phyloP scores from a whole-genome alignment of 2,113 vertebrate species.

The Sapajus apella region DNA sequence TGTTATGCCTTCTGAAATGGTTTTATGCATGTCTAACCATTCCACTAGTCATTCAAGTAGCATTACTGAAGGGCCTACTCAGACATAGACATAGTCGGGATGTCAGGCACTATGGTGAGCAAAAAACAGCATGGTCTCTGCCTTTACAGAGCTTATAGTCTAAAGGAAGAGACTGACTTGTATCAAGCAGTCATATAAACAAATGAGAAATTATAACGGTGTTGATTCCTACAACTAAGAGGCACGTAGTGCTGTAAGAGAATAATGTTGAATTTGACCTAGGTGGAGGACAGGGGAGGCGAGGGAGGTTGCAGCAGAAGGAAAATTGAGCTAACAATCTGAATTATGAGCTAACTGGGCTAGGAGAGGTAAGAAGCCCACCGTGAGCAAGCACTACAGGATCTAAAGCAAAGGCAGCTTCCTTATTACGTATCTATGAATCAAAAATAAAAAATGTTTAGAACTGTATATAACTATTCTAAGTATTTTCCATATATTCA shows the following conservation, averaged over 20 bases:
- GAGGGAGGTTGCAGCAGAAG: background rate
- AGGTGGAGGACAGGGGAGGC: rapidly evolving
- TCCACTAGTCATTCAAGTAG: background rate
- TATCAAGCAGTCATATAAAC: background rate
- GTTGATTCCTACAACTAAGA: background rate
- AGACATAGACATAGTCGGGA: background rate
- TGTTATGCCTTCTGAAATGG: background rate
- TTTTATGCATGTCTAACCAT: background rate
- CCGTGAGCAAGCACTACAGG: background rate
- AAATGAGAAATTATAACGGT: background rate
- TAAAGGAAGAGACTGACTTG: background rate
- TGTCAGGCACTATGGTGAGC: background rate
- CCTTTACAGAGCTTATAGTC: background rate
- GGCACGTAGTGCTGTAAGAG: background rate
- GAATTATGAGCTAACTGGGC: background rate
- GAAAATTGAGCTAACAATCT: background rate
- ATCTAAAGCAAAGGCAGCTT: background rate
- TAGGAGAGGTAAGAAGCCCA: background rate
- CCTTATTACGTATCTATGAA: background rate
- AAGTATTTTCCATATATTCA: background rate
- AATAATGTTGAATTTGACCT: background rate
- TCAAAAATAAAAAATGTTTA: background rate
- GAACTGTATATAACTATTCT: background rate
- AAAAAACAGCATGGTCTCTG: background rate
- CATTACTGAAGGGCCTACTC: background rate